These are phyloP conservation scores for Lithophane leautieri DNA, from an alignment of 2,888 invertebrate species.

Conservation along the genomic window DNA sequence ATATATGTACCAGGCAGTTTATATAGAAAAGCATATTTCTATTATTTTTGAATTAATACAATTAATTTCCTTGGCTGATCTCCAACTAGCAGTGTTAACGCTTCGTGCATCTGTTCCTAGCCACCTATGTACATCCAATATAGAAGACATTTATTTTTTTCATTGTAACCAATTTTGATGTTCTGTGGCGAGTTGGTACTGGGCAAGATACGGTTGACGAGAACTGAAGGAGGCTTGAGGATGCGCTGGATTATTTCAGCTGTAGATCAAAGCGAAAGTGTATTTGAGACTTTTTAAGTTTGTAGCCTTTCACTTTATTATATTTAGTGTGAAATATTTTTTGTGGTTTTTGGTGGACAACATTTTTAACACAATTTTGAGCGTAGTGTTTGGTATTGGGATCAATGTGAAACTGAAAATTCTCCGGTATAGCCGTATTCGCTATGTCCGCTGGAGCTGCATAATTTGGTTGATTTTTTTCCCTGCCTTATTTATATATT, in stretches of 20 bases:
- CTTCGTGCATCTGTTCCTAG: conserved; percentile 17
- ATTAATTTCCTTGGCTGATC: conserved; percentile 40
- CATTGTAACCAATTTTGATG: conserved; percentile 14
- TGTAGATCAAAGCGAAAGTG: not conserved
- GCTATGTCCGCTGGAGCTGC: not conserved
- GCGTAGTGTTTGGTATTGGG: not conserved
- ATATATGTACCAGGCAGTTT: not conserved
- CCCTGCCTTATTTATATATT: not conserved
- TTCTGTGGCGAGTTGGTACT: not conserved
- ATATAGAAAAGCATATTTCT: conserved; percentile 6
- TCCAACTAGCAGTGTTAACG: conserved; percentile 36
- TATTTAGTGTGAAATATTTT: not conserved
- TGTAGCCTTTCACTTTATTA: not conserved
- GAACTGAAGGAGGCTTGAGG: not conserved
- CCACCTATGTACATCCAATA: conserved; percentile 13
- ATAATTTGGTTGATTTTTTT: not conserved
- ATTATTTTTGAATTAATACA: conserved; percentile 20
- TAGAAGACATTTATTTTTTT: conserved; percentile 17
- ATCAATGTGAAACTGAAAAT: not conserved
- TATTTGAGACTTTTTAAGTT: not conserved
- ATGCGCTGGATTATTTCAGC: not conserved
- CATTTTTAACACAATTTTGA: not conserved
- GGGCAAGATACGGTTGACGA: not conserved
- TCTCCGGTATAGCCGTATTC: not conserved
- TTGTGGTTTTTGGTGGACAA: not conserved